Base-by-base conservation (phyloP, 2,888 invertebrate species). In the Epistrophe eligans region DNA sequence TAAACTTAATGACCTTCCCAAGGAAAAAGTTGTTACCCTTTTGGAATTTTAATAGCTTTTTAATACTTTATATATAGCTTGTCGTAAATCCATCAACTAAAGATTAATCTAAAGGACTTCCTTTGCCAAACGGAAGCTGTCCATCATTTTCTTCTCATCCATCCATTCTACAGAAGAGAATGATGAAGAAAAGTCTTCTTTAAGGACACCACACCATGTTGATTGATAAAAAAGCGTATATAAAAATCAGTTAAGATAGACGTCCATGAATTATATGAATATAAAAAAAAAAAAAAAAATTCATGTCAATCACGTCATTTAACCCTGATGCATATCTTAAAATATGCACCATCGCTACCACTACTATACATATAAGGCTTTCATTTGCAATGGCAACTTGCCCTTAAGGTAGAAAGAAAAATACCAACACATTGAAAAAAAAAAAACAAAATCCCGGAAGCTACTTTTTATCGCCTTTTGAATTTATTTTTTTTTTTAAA, bases 241-340 rank as follows among this genome's bases (percentile, higher is more conserved):
- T 24, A 32, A 76, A 76, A 76, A 79, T 79, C 64, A 72, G 71
- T 76, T 76, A 80, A 72, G 80, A 43, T 40, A 17, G 50, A 71
- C 52, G 50, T 24, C 66, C 80, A 67, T 80, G 72, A 77, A 81
- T 80, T 72, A 80, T 72, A 55, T 45, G 24, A 24, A 24, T 24
- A 24, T 24, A 24, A 45, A 52, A 84, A 72, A 76, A 50, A 62
- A n/a, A 79, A 79, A 76, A 76, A 50, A 62, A 79, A 79, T 10
- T n/a, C 79, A 79, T 80, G 77, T 81, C 80, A 77, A 81, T 84
- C 80, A 80, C 77, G 43, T 57, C 80, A 77, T 81, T 77, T 77
- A 82, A 55, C 82, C 70, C 77, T 77, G 74, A 85, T 81, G 77
- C 82, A 82, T 85, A 81, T 85, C 82, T 82, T 74, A 71, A 24